Conservation (phyloP, 1,140 invertebrate species). For the Drosophila punjabiensis region DNA sequence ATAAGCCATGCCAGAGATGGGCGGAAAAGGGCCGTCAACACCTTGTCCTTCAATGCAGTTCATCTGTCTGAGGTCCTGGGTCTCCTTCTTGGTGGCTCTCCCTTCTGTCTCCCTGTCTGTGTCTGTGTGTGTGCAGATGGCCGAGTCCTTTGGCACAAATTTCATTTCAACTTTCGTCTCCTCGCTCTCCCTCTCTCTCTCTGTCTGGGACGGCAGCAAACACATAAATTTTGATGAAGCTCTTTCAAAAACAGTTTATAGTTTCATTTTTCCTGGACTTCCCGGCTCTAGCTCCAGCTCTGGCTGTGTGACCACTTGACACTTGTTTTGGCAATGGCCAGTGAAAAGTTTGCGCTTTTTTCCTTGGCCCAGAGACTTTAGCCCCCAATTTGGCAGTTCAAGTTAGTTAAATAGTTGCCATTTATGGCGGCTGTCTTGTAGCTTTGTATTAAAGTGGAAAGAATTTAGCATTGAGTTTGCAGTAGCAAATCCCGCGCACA, state of each 20-base stretch:
- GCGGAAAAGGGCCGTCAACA: conserved; percentile 27
- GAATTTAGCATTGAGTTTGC: conserved; percentile 31
- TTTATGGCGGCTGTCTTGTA: conserved; percentile 12
- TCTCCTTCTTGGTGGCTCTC: background rate
- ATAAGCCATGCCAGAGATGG: conserved; percentile 9
- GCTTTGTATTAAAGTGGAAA: conserved; percentile 24
- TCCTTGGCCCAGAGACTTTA: conserved; percentile 19
- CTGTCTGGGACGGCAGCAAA: conserved; percentile 18
- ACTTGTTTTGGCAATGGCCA: conserved; percentile 60
- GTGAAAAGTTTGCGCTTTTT: conserved; percentile 48
- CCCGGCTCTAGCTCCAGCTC: background rate
- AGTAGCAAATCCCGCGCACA: conserved; percentile 26
- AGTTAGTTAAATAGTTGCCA: conserved; percentile 48
- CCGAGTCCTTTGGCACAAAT: conserved; percentile 44
- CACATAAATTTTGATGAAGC: conserved; percentile 53
- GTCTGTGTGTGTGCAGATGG: conserved; percentile 5
- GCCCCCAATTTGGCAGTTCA: conserved; percentile 39
- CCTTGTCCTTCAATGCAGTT: conserved; percentile 36
- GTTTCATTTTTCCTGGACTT: conserved; percentile 13
- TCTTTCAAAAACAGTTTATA: conserved; percentile 54
- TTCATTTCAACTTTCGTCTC: conserved; percentile 63
- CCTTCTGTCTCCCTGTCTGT: background rate
- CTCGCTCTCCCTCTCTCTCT: background rate
- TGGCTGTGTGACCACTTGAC: conserved; percentile 36
- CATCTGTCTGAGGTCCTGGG: background rate